Conservation (phyloP, 1,140 invertebrate species). For the Penaeus indicus region DNA sequence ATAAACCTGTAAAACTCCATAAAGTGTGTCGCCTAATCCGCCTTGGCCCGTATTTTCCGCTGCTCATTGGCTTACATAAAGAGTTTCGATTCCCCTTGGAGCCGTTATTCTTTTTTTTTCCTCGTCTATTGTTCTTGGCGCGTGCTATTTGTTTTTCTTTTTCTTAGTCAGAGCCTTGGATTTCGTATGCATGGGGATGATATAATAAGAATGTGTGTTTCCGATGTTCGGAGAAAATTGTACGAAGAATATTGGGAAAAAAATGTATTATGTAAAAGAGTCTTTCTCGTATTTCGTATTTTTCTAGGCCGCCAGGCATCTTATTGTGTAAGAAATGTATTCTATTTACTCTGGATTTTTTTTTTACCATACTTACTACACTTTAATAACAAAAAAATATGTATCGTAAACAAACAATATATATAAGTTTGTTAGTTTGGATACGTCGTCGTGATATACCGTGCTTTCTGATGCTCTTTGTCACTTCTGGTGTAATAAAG, state of each 20-base stretch:
- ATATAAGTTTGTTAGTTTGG: neutral
- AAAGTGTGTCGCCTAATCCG: slow-evolving; percentile 16
- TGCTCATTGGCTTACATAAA: slow-evolving; percentile 37
- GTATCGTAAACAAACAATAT: neutral
- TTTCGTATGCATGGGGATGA: no score
- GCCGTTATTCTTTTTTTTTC: neutral
- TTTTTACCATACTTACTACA: neutral
- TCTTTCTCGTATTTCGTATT: neutral
- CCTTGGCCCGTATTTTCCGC: slow-evolving; percentile 24
- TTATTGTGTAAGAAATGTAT: no score
- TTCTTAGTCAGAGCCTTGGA: neutral
- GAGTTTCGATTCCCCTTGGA: neutral
- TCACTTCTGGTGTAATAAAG: slow-evolving; percentile 6
- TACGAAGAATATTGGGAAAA: no score
- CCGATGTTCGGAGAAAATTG: no score
- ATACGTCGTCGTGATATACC: no score
- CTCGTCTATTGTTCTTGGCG: neutral
- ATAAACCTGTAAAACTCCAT: slow-evolving; percentile 31
- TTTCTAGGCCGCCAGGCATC: neutral
- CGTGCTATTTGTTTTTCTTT: neutral
- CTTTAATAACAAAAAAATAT: neutral
- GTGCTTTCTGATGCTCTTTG: neutral
- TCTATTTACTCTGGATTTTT: no score
- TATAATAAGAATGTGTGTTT: no score
- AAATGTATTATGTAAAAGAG: neutral